phyloP scores from a whole-genome alignment of 2,888 invertebrate genomes.

The Amaurobius ferox region DNA sequence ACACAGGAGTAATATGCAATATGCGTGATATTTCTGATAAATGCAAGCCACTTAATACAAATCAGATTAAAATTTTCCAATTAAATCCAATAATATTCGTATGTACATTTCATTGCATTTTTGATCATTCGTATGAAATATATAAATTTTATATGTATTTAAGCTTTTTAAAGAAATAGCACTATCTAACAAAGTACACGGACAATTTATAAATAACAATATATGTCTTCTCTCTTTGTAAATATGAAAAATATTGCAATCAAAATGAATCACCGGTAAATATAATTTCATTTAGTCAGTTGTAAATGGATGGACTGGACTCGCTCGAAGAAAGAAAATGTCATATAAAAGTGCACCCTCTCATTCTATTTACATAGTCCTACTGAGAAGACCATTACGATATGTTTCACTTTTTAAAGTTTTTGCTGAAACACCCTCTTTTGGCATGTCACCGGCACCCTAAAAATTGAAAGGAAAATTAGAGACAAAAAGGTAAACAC shows the following conservation, averaged over 20 bases:
- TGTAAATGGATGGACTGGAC: conserved; percentile 5
- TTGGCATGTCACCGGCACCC: conserved; percentile 71
- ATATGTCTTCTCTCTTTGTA: not conserved
- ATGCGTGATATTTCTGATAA: too few relatives aligned
- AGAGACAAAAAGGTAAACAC: too few relatives aligned
- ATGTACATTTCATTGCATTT: too few relatives aligned
- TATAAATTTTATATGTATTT: too few relatives aligned
- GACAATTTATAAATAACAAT: not conserved
- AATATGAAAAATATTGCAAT: not conserved
- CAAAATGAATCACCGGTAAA: not conserved
- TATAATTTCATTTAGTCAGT: not conserved
- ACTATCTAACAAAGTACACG: not conserved
- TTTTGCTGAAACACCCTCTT: conserved; percentile 69
- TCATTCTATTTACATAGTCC: conserved; percentile 56
- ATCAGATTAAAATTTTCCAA: too few relatives aligned
- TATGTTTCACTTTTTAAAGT: conserved; percentile 59
- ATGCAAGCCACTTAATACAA: too few relatives aligned
- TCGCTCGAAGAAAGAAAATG: not conserved
- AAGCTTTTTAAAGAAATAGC: not conserved
- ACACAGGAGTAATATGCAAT: too few relatives aligned
- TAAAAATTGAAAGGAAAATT: conserved; percentile 16
- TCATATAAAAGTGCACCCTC: not conserved
- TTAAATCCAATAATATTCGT: too few relatives aligned
- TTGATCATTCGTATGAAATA: too few relatives aligned
- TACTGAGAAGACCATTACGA: conserved; percentile 56